Evolutionary conservation across 2,797 vertebrate species (phyloP), one percentile per base, ranked within the genome.

Genomic region (Enoplosus armatus): DNA sequence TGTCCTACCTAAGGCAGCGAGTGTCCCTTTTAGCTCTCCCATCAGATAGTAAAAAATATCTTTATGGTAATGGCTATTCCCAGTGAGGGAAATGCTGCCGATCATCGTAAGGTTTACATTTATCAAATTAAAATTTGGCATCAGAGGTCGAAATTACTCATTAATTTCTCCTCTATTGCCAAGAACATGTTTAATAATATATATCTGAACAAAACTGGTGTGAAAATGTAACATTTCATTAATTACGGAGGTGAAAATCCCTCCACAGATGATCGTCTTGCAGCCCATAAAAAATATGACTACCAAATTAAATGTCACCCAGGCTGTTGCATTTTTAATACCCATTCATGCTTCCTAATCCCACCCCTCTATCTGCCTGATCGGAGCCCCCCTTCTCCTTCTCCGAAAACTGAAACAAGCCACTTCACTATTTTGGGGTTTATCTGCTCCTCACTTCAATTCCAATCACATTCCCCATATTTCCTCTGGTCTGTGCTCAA

Each of bases 321-420:
- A 61, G 80, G 84, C 74, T 76, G 77, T 53, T 92, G 73, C 75
- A 93, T 91, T 85, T 90, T 93, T 92, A 88, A 94, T 84, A 82
- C 47, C 75, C 59, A 73, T 75, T 85, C 77, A 80, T 59, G 55
- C 27, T 60, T 84, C 66, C 50, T 60, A 83, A 87, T 84, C 80
- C 85, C 67, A 31, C 54, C 51, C 77, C 33, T 75, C 58, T 83
- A 80, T 87, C 83, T 65, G 43, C 37, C 69, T 66, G n/a, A 80
- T 85, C 82, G 29, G 29, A 81, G 26, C 31, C 53, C 35, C 48
- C 26, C 15, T 18, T 56, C 54, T 24, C 35, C 29, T 37, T 37
- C 45, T 8, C 55, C 15, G 33, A 77, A 80, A 85, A 77, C 48
- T 62, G 53, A 75, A 73, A 76, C n/a, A 88, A 79, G 81, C 39